A percentile compares a stretch with the other conserved stretches of the same genome.
Conservation (phyloP, 2,888 invertebrate genomes). For the Hoplodrina ambigua region DNA sequence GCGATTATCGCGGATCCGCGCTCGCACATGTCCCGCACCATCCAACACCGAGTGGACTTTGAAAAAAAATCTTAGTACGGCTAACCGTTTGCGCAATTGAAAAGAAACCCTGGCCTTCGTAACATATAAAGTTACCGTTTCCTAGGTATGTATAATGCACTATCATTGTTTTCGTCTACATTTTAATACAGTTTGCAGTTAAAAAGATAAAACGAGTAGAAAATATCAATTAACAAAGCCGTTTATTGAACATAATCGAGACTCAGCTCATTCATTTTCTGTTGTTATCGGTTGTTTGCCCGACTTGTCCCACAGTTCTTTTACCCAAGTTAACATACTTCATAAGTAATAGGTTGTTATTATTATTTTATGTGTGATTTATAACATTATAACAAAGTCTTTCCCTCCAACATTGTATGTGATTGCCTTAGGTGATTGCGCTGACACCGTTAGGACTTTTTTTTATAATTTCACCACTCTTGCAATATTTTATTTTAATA, state of each 20-base stretch:
- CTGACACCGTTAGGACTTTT: too few species aligned
- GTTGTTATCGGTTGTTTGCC: slow-evolving; percentile 82
- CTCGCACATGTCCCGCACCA: slow-evolving; percentile 68
- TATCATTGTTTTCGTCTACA: slow-evolving; percentile 66
- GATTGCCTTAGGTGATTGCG: background rate
- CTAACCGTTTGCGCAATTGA: slow-evolving; percentile 36
- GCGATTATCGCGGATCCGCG: slow-evolving; percentile 83
- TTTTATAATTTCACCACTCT: background rate
- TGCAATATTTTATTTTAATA: background rate
- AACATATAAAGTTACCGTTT: slow-evolving; percentile 20
- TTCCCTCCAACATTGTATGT: slow-evolving; percentile 18
- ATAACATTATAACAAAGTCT: slow-evolving; percentile 29
- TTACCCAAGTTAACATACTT: slow-evolving; percentile 76
- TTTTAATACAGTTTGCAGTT: slow-evolving; percentile 70
- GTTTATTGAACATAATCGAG: slow-evolving; percentile 79
- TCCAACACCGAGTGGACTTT: slow-evolving; percentile 58
- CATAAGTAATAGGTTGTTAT: slow-evolving; percentile 11
- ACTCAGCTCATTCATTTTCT: slow-evolving; percentile 80
- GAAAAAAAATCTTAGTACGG: slow-evolving; percentile 46
- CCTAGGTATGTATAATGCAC: slow-evolving; percentile 20
- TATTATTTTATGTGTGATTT: slow-evolving; percentile 43
- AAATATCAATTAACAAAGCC: slow-evolving; percentile 82
- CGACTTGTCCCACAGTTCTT: slow-evolving; percentile 82
- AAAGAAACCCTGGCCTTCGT: slow-evolving; percentile 12
- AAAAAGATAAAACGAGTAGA: slow-evolving; percentile 76